These are phyloP conservation scores for Caradrina kadenii DNA, from an alignment of 2,888 invertebrate species.

Conservation along the genomic window DNA sequence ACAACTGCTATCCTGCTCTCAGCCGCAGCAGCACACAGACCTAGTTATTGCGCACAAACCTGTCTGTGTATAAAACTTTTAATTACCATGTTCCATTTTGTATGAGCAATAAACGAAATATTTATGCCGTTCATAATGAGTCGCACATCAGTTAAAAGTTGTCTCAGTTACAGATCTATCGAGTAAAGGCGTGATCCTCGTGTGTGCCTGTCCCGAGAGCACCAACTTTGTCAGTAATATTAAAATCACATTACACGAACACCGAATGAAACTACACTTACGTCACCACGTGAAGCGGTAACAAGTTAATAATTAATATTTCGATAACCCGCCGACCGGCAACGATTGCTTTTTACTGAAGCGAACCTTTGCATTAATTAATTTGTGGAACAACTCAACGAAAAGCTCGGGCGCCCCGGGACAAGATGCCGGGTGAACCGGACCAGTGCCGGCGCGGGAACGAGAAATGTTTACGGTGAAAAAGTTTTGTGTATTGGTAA, in stretches of 20 bases:
- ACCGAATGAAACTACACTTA: conserved; percentile 50
- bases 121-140: not conserved
- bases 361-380: conserved; percentile 71
- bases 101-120: conserved; percentile 20
- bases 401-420: conserved; percentile 67
- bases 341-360: conserved; percentile 55
- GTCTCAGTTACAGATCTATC: not conserved
- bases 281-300: conserved; percentile 8
- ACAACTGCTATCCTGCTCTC: not conserved
- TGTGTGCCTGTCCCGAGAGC: not conserved
- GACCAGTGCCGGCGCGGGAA: conserved; percentile 8
- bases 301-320: conserved; percentile 58
- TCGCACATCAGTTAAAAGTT: conserved; percentile 36
- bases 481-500: conserved; percentile 48
- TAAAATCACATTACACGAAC: conserved; percentile 30
- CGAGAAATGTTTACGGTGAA: conserved; percentile 41
- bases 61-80: conserved; percentile 18
- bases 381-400: conserved; percentile 67
- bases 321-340: conserved; percentile 28
- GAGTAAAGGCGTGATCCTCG: not conserved
- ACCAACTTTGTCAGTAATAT: conserved; percentile 10
- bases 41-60: not conserved
- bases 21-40: not conserved
- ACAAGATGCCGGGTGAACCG: conserved; percentile 48
- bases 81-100: conserved; percentile 2